phyloP scores from a whole-genome alignment of 1,140 invertebrate genomes.

The Pseudomyrmex sp. region DNA sequence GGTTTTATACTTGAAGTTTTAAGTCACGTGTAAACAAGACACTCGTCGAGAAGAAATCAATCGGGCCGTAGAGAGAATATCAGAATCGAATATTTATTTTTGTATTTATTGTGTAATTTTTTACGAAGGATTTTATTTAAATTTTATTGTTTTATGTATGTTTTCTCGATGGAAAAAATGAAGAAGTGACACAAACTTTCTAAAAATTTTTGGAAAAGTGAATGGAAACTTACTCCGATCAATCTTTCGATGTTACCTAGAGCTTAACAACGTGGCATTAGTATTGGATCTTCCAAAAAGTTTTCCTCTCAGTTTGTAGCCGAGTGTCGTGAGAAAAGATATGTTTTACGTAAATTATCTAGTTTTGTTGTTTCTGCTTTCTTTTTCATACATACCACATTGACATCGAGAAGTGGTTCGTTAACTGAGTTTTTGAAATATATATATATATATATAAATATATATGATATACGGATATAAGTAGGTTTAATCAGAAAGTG shows the following conservation, averaged over 20 bases:
- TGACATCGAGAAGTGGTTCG: constrained; percentile 24
- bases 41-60: constrained; percentile 29
- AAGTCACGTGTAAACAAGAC: constrained; percentile 52
- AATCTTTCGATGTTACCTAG: constrained; percentile 66
- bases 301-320: constrained; percentile 62
- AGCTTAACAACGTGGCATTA: constrained; percentile 61
- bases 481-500: constrained; percentile 57
- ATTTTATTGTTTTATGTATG: neutral
- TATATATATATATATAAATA: no score
- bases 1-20: constrained; percentile 64
- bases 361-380: neutral
- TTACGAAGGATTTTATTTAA: no score
- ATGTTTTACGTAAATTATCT: constrained; percentile 18
- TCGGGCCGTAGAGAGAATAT: constrained; percentile 25
- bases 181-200: constrained; percentile 51
- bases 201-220: constrained; percentile 33
- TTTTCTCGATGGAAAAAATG: constrained; percentile 20
- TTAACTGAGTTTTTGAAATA: constrained; percentile 17
- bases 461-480: neutral
- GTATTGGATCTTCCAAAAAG: constrained; percentile 66
- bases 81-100: constrained; percentile 21
- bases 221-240: constrained; percentile 57
- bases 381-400: neutral
- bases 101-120: constrained; percentile 4
- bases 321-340: constrained; percentile 40